Conservation (phyloP, 2,888 invertebrate genomes). For the Rotaria magnacalcarata region DNA sequence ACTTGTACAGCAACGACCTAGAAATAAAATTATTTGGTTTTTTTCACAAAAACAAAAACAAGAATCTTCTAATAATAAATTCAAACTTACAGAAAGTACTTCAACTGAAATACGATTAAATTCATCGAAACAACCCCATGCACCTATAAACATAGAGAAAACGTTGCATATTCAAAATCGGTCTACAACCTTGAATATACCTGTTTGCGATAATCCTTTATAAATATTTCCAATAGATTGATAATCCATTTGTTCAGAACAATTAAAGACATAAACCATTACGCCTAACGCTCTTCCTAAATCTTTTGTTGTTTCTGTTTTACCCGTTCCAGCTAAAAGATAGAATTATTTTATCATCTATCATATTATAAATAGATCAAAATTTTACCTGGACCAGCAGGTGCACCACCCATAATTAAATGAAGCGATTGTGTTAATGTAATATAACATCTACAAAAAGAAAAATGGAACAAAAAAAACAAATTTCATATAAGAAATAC, state of each 20-base stretch:
- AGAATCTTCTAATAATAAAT: background rate
- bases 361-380: background rate
- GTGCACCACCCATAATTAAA: constrained; percentile 91
- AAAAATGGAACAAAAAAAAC: constrained; percentile 63
- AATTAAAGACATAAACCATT: constrained; percentile 95
- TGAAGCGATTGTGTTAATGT: constrained; percentile 88
- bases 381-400: constrained; percentile 70
- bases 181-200: background rate
- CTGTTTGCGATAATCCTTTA: constrained; percentile 80
- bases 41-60: background rate
- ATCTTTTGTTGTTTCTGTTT: constrained; percentile 95
- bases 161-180: background rate
- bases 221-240: constrained; percentile 63
- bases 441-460: constrained; percentile 75
- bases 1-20: constrained; percentile 85
- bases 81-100: constrained; percentile 72
- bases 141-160: constrained; percentile 60
- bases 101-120: constrained; percentile 94
- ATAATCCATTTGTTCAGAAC: constrained; percentile 96
- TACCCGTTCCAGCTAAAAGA: constrained; percentile 68
- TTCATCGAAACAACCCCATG: constrained; percentile 97
- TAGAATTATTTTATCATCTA: background rate
- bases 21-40: background rate
- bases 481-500: too few relatives aligned
- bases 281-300: constrained; percentile 87